These are phyloP conservation scores for Austrofundulus limnaeus DNA, from an alignment of 2,113 vertebrate genomes.

Conservation along the genomic window DNA sequence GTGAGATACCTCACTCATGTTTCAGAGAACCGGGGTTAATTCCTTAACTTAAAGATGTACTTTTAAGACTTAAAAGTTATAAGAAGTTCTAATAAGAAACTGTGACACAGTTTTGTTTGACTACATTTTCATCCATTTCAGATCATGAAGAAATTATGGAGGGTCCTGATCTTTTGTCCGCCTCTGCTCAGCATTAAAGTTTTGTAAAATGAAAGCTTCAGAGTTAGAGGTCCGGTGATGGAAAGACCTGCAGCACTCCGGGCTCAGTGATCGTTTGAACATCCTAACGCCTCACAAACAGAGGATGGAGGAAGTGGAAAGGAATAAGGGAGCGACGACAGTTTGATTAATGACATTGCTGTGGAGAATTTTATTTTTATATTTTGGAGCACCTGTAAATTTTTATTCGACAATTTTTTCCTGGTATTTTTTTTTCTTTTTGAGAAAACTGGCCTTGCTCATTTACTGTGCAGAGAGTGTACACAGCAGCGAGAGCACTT, in stretches of 20 bases:
- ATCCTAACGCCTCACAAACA: not conserved
- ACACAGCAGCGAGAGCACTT: constrained; percentile 66
- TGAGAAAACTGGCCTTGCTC: constrained; percentile 37
- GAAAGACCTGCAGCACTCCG: constrained; percentile 56
- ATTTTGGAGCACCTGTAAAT: not conserved
- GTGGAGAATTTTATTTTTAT: constrained; percentile 16
- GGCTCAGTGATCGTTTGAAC: constrained; percentile 35
- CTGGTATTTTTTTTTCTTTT: not conserved
- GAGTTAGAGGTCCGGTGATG: constrained; percentile 46
- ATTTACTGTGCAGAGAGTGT: constrained; percentile 45
- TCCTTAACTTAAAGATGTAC: no score
- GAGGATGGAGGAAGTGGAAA: constrained; percentile 66
- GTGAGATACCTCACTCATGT: no score
- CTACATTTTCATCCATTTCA: not conserved
- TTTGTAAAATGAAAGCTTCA: constrained; percentile 11
- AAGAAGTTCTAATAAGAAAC: not conserved
- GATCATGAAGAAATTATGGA: not conserved
- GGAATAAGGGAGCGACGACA: constrained; percentile 11
- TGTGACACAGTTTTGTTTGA: not conserved
- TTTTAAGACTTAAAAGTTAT: not conserved
- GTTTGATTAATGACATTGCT: constrained; percentile 35
- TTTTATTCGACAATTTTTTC: not conserved
- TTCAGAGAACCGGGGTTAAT: no score
- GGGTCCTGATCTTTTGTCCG: not conserved
- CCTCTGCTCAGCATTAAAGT: not conserved